These are phyloP conservation scores for Sinocyclocheilus maitianheensis DNA, from an alignment of 2,113 vertebrate species.

Conservation along the genomic window DNA sequence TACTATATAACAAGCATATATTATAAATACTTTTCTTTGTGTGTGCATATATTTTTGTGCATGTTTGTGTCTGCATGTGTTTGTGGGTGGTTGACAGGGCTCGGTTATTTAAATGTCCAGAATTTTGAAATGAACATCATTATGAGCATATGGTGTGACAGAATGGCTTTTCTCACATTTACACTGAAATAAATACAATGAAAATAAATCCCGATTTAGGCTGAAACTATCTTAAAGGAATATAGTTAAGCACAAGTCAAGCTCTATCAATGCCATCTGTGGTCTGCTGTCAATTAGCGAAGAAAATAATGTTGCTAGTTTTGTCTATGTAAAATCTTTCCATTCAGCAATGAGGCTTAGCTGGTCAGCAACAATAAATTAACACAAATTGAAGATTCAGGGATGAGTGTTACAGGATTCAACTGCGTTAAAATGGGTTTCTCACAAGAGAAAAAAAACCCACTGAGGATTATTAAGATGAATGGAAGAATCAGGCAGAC, in stretches of 20 bases:
- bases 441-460: neutral
- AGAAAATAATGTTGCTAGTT: neutral
- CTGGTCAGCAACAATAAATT: neutral
- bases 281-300: neutral
- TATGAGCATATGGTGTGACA: slow-evolving; percentile 18
- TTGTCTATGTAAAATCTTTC: neutral
- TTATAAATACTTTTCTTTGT: slow-evolving; percentile 4
- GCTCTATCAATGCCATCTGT: neutral
- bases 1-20: neutral
- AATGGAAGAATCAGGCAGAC: neutral
- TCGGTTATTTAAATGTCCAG: neutral
- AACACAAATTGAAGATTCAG: neutral
- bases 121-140: neutral
- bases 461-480: neutral
- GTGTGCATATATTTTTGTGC: slow-evolving; percentile 4
- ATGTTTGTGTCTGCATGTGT: neutral
- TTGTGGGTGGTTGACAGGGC: slow-evolving; percentile 18
- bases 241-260: neutral
- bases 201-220: neutral
- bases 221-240: neutral
- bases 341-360: neutral
- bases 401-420: neutral
- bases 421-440: neutral
- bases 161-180: neutral
- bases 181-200: neutral